Evolutionary conservation across 2,888 invertebrate species (phyloP), one percentile per base, ranked within the genome.

Genomic region (Chrysolina americana): DNA sequence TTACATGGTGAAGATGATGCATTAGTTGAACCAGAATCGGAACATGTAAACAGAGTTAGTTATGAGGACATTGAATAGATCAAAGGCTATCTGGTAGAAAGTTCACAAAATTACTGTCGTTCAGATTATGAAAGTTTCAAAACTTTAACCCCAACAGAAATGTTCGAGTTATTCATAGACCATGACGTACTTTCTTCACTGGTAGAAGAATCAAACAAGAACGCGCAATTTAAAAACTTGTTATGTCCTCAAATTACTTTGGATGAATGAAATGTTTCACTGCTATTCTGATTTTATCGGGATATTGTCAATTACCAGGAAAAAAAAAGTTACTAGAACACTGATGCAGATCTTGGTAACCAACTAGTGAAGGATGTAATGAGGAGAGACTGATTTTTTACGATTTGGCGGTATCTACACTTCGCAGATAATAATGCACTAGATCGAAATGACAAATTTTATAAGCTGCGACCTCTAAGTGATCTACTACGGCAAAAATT

Each of bases 381-480:
- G 73, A 53, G 70, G 65, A 65, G 73, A 64, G 73, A 76, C 73
- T 70, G 76, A 17, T 66, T 66, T 50, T 50, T 48, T 2, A 44
- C 44, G 8, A 44, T 44, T 44, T 44, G 44, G 44, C 44, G 44
- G 44, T 44, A n/a, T 63, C 53, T 74, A 17, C 75, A 77, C 70
- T 68, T 68, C 64, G 75, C 77, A 19, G 65, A 77, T 68, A 76
- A 76, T 70, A 71, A 70, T 62, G 41, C 63, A 19, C 65, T 71
- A 50, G 68, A 73, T 66, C 59, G 36, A 50, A 65, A 65, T 36
- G 66, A 75, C 53, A 70, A 75, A 74, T 41, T 56, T 47, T 77
- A 66, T 59, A 78, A 78, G 13, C n/a, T n/a, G n/a, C 44, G 80
- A 41, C 76, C 78, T 8, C 65, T 78, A 0, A 78, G 77, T 70